Conservation (phyloP, 2,888 invertebrate genomes). For the Plagodis pulveraria region DNA sequence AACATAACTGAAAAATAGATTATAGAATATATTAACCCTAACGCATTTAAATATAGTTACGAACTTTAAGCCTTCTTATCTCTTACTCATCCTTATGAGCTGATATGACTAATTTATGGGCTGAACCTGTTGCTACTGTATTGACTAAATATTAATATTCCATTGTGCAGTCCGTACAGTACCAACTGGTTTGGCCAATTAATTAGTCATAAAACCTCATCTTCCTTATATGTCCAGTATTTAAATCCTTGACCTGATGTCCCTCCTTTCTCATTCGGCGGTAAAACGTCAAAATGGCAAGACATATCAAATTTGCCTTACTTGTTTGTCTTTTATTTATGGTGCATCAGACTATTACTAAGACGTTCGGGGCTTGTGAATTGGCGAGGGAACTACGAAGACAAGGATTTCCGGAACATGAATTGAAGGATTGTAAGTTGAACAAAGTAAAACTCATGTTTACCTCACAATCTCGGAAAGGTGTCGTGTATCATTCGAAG, state of each 20-base stretch:
- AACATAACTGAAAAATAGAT: too few species aligned
- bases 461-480: neutral
- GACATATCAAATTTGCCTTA: constrained; percentile 35
- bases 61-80: too few species aligned
- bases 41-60: too few species aligned
- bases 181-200: constrained; percentile 45
- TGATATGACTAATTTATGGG: too few species aligned
- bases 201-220: constrained; percentile 43
- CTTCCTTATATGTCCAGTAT: constrained; percentile 39
- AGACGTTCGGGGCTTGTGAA: constrained; percentile 52
- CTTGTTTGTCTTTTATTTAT: constrained; percentile 34
- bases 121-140: too few species aligned
- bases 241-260: constrained; percentile 50
- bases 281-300: constrained; percentile 44
- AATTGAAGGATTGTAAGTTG: constrained; percentile 59
- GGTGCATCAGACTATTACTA: constrained; percentile 30
- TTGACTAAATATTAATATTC: neutral
- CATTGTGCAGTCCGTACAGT: constrained; percentile 26
- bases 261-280: constrained; percentile 39
- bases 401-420: constrained; percentile 55
- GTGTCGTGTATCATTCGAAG: too few species aligned
- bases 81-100: too few species aligned
- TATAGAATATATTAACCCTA: too few species aligned
- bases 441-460: neutral
- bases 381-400: constrained; percentile 49